A percentile compares a stretch with the other conserved stretches of the same genome.
These are phyloP conservation scores for Cygnus olor DNA, from an alignment of 2,797 vertebrate genomes.

Conservation along the genomic window DNA sequence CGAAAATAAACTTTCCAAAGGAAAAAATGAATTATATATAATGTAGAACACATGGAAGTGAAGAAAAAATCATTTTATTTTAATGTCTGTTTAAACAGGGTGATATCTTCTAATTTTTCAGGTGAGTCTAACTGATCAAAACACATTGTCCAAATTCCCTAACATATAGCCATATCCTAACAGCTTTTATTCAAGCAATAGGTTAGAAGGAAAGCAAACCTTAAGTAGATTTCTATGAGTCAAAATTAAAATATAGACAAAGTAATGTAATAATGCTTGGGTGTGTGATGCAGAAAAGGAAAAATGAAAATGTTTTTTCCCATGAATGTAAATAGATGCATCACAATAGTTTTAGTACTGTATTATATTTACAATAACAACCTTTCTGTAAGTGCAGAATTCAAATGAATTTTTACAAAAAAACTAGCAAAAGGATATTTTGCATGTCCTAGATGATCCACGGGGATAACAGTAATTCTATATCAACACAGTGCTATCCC, in stretches of 20 bases:
- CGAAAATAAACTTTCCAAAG: not conserved
- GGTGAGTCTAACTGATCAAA: not conserved
- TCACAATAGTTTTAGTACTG: not conserved
- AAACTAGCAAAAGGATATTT: not conserved
- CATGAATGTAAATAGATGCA: not conserved
- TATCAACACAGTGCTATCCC: not conserved
- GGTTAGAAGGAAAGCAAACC: not conserved
- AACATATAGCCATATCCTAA: not conserved
- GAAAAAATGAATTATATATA: not conserved
- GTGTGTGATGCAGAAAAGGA: not conserved
- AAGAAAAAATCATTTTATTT: not conserved
- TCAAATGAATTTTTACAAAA: not conserved
- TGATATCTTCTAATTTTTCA: not conserved
- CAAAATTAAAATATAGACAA: not conserved
- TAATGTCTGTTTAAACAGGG: not conserved
- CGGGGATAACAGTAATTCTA: fast-evolving
- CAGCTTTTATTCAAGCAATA: not conserved
- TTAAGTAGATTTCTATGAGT: not conserved
- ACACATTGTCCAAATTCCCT: not conserved
- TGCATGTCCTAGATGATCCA: not conserved
- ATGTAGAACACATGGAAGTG: not conserved
- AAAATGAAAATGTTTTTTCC: not conserved
- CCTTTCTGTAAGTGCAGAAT: not conserved
- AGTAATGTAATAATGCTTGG: not conserved
- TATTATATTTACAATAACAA: not conserved